Conservation (phyloP, 2,113 vertebrate species). For the Camelus bactrianus region DNA sequence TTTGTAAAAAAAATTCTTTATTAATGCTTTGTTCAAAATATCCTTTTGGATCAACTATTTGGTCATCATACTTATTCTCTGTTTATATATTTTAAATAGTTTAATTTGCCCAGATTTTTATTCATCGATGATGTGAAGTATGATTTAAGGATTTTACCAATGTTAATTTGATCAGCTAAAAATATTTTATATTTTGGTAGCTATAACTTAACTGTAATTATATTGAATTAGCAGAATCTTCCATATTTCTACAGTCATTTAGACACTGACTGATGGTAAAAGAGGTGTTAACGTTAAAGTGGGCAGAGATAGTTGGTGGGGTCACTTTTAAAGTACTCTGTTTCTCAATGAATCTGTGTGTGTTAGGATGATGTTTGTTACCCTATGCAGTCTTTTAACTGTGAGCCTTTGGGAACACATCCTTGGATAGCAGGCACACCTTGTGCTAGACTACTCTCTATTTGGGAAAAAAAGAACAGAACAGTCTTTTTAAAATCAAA, state of each 20-base stretch:
- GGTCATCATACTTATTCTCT: neutral
- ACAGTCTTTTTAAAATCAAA: neutral
- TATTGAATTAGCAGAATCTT: neutral
- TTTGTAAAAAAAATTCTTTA: neutral
- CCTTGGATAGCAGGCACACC: neutral
- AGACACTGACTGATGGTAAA: neutral
- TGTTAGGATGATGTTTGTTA: neutral
- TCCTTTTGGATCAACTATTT: neutral
- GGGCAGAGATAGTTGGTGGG: neutral
- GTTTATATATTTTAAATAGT: neutral
- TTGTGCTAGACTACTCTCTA: neutral
- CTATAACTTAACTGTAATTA: neutral
- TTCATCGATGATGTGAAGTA: neutral
- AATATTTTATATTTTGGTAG: neutral
- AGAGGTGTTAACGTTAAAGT: neutral
- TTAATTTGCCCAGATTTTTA: neutral
- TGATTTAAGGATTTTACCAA: neutral
- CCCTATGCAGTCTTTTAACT: neutral
- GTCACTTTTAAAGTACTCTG: neutral
- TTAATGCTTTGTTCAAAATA: neutral
- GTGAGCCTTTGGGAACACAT: neutral
- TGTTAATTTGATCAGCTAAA: neutral
- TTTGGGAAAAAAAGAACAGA: neutral
- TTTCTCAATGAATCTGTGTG: neutral
- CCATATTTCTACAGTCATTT: neutral